These are phyloP conservation scores for Delphinus delphis DNA, from an alignment of 2,113 vertebrate species.

Conservation along the genomic window DNA sequence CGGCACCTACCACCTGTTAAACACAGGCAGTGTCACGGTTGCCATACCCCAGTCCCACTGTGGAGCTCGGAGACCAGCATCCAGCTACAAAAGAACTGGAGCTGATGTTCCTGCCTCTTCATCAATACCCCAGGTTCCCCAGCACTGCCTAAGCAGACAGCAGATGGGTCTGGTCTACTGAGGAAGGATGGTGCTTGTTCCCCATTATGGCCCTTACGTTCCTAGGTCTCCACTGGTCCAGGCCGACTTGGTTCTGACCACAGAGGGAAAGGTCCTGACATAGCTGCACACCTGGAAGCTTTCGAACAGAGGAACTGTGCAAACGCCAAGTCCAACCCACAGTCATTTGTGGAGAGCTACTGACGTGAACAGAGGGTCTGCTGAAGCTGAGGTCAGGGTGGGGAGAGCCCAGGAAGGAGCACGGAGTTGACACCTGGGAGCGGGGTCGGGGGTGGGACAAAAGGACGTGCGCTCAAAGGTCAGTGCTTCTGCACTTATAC, in stretches of 20 bases:
- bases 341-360: background rate
- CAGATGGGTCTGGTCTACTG: background rate
- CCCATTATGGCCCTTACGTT: fast-evolving
- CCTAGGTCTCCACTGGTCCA: too few species aligned
- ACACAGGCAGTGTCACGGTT: background rate
- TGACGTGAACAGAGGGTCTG: background rate
- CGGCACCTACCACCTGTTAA: background rate
- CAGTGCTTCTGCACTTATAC: background rate
- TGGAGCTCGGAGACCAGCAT: background rate
- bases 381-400: background rate
- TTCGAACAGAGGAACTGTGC: background rate
- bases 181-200: background rate
- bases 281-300: background rate
- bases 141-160: background rate
- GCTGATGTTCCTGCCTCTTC: background rate
- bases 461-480: background rate
- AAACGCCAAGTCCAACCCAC: background rate
- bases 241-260: background rate
- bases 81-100: background rate
- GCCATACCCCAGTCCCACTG: too few species aligned
- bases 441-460: background rate
- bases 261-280: background rate
- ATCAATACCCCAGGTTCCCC: background rate
- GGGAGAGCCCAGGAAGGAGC: background rate
- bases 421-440: fast-evolving